Percentiles rank a stretch among this genome's conserved stretches.
phyloP scores from a whole-genome alignment of 2,888 invertebrate genomes.

The Noctua janthe region DNA sequence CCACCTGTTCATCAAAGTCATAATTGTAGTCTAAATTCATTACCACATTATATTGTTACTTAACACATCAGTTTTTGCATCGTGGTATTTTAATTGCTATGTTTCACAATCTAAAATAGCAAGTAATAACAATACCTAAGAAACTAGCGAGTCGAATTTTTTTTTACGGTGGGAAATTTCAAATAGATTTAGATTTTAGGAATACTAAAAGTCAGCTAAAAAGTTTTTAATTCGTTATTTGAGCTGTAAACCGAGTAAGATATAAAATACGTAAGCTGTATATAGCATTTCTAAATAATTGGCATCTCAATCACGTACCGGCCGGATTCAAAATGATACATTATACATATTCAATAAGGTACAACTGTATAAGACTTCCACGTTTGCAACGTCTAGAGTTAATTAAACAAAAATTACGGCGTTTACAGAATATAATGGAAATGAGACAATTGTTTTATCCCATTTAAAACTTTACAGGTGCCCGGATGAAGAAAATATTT shows the following conservation, averaged over 20 bases:
- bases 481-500: conserved; percentile 81
- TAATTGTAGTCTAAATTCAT: conserved; percentile 1
- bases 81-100: conserved; percentile 26
- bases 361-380: conserved; percentile 3
- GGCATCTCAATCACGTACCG: conserved; percentile 14
- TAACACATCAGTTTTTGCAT: neutral
- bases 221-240: conserved; percentile 7
- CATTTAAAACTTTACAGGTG: conserved; percentile 77
- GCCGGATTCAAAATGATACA: neutral
- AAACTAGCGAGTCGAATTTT: conserved; percentile 4
- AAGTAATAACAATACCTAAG: neutral
- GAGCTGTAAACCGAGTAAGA: neutral
- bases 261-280: neutral
- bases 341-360: conserved; percentile 1
- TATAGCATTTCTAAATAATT: conserved; percentile 11
- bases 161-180: neutral
- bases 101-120: conserved; percentile 11
- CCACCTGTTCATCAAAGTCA: conserved; percentile 92
- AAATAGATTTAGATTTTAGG: neutral
- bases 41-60: neutral
- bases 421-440: conserved; percentile 6
- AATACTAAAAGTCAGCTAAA: neutral
- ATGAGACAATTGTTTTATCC: conserved; percentile 38
- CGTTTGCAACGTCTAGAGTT: neutral
- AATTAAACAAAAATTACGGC: neutral